These are phyloP conservation scores for Lithophane leautieri DNA, from an alignment of 2,888 invertebrate species.

Conservation along the genomic window DNA sequence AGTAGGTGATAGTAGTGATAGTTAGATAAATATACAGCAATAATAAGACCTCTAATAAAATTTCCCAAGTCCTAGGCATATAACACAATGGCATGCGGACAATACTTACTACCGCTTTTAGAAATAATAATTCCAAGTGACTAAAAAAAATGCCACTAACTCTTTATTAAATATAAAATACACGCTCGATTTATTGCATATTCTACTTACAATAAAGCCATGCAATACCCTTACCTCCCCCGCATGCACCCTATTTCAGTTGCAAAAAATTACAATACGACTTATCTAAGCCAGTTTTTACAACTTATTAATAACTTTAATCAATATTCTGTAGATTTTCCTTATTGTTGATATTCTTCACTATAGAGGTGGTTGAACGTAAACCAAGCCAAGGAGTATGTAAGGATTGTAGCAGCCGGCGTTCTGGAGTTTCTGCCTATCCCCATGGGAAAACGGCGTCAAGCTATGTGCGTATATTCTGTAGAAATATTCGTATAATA, in stretches of 20 bases:
- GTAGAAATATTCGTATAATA: not conserved
- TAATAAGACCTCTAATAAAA: slow-evolving; percentile 30
- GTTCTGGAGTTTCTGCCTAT: not conserved
- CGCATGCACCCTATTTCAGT: not conserved
- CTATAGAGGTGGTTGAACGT: not conserved
- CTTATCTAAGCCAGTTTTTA: not conserved
- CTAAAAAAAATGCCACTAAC: not conserved
- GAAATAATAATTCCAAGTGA: not conserved
- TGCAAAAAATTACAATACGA: not conserved
- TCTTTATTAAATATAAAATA: not conserved
- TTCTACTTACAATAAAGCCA: not conserved
- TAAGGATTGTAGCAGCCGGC: no score
- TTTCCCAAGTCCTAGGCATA: slow-evolving; percentile 9
- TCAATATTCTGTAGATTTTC: not conserved
- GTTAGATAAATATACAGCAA: slow-evolving; percentile 7
- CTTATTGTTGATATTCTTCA: not conserved
- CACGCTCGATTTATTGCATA: not conserved
- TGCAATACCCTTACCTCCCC: not conserved
- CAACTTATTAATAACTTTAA: not conserved
- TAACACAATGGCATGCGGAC: slow-evolving; percentile 8
- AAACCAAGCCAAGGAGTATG: not conserved
- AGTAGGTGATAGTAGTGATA: no score
- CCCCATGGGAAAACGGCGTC: not conserved
- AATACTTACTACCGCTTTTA: not conserved
- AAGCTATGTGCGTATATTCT: not conserved